phyloP scores from a whole-genome alignment of 2,888 invertebrate genomes.

The Andrena marginata region DNA sequence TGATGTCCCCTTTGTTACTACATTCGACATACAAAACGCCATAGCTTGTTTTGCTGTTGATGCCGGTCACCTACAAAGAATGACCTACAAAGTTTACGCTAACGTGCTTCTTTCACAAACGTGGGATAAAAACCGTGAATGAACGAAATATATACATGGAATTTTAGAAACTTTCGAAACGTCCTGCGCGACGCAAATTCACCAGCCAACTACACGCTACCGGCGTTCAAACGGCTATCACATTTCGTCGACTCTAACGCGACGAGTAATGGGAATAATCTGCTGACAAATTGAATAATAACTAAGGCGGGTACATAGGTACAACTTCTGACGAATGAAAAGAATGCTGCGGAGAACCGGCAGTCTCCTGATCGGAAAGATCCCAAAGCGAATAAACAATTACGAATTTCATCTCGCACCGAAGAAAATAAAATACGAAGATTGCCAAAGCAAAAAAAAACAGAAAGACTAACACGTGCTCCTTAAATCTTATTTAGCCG shows the following conservation, averaged over 20 bases:
- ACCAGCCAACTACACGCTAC: not conserved
- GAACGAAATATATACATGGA: not conserved
- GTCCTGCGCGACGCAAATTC: not conserved
- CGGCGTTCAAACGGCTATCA: not conserved
- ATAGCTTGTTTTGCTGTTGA: conserved; percentile 6
- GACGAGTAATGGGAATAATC: not conserved
- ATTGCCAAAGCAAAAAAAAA: not conserved
- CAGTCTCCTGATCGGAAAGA: not conserved
- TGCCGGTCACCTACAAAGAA: not conserved
- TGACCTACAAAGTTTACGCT: not conserved
- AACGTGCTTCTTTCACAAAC: not conserved
- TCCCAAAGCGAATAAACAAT: not conserved
- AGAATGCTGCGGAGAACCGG: not conserved
- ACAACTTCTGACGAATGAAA: not conserved
- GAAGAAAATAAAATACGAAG: not conserved
- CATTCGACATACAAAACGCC: conserved; percentile 8
- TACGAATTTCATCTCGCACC: not conserved
- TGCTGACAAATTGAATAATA: not conserved
- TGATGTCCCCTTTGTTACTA: not conserved
- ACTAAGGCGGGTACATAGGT: not conserved
- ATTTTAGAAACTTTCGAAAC: not conserved
- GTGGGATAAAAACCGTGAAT: not conserved
- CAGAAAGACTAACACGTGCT: too few relatives aligned
- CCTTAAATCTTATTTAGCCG: too few relatives aligned
- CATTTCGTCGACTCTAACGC: not conserved